Evolutionary conservation across 2,113 vertebrate genomes (phyloP).

Genomic region (Onychorhynchus coronatus): DNA sequence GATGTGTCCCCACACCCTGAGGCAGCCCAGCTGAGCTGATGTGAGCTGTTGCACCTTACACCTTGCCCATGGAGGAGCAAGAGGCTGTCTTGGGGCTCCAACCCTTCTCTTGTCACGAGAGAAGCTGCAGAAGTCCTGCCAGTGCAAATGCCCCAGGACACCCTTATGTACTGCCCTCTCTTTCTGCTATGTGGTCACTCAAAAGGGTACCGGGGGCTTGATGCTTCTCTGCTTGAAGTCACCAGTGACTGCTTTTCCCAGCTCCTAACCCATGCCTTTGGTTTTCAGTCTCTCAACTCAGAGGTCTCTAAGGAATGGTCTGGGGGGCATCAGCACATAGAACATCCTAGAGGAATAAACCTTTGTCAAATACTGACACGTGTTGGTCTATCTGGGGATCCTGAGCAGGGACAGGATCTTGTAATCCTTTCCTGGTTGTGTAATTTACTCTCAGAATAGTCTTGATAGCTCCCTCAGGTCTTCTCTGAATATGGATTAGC

Average conservation of each 20-base stretch:
- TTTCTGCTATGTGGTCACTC: neutral
- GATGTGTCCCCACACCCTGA: neutral
- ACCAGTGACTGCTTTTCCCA: neutral
- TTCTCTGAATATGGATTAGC: neutral
- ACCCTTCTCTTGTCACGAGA: neutral
- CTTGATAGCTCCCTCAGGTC: neutral
- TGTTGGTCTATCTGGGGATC: neutral
- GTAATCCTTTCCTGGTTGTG: neutral
- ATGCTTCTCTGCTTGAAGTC: neutral
- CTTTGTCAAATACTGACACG: neutral
- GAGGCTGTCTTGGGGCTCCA: neutral
- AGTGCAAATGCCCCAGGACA: neutral
- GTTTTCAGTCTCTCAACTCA: neutral
- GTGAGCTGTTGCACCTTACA: neutral
- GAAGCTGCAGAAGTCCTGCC: neutral
- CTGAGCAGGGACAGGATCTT: neutral
- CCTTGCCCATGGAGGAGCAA: neutral
- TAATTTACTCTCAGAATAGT: conserved; percentile 12
- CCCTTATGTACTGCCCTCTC: neutral
- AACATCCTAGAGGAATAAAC: neutral
- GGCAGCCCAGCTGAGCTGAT: neutral
- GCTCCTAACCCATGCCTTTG: neutral
- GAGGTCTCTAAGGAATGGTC: neutral
- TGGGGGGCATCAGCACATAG: neutral
- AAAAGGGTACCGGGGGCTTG: neutral